These are phyloP conservation scores for Dynastes maya DNA, from an alignment of 2,888 invertebrate species.

Conservation along the genomic window DNA sequence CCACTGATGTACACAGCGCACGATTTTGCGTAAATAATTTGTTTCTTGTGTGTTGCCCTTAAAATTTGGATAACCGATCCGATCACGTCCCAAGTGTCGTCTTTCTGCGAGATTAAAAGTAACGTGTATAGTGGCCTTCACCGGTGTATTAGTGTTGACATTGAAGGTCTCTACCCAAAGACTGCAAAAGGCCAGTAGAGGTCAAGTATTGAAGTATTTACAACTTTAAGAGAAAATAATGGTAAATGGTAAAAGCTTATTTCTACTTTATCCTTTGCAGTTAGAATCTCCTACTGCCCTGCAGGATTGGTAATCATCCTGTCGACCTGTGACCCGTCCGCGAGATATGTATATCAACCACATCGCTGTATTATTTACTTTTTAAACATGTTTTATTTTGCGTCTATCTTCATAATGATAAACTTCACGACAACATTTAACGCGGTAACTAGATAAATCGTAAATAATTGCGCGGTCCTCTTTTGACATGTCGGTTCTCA, in stretches of 20 bases:
- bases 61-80: constrained; percentile 48
- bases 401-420: constrained; percentile 51
- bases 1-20: constrained; percentile 66
- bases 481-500: neutral
- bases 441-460: constrained; percentile 39
- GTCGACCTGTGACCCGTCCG: constrained; percentile 66
- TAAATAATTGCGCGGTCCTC: constrained; percentile 25
- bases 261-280: constrained; percentile 29
- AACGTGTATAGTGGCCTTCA: constrained; percentile 70
- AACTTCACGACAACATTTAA: constrained; percentile 50
- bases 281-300: constrained; percentile 26
- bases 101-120: constrained; percentile 56
- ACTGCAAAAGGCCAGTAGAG: constrained; percentile 71
- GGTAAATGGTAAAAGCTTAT: constrained; percentile 50
- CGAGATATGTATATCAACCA: constrained; percentile 58
- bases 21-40: constrained; percentile 66
- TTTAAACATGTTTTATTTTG: constrained; percentile 52
- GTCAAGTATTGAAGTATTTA: constrained; percentile 68
- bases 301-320: constrained; percentile 54
- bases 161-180: constrained; percentile 70
- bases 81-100: constrained; percentile 29
- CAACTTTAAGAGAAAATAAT: constrained; percentile 52
- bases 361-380: constrained; percentile 55
- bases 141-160: constrained; percentile 71
- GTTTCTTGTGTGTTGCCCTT: constrained; percentile 56